Conservation (phyloP, 2,888 invertebrate genomes). For the Hydraecia micacea region DNA sequence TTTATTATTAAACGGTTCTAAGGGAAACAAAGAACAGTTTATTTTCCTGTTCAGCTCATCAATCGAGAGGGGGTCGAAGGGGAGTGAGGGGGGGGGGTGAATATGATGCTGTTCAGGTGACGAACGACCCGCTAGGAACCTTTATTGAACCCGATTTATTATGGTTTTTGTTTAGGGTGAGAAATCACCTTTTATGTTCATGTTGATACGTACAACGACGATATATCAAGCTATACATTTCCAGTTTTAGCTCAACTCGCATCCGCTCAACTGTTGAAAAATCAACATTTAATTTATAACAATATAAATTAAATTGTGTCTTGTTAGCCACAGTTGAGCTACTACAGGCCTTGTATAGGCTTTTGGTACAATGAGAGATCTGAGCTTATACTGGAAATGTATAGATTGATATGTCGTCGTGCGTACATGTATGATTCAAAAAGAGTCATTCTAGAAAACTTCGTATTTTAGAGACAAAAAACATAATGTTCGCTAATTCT, state of each 20-base stretch:
- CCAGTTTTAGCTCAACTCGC: too few species aligned
- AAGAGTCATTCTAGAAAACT: not conserved
- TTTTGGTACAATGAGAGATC: not conserved
- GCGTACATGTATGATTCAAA: not conserved
- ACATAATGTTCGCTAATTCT: not conserved
- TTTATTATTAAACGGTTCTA: conserved; percentile 50
- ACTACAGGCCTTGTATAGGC: too few species aligned
- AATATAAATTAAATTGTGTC: too few species aligned
- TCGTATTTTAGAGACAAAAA: not conserved
- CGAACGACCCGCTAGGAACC: conserved; percentile 42
- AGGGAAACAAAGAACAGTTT: conserved; percentile 51
- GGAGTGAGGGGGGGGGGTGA: not conserved
- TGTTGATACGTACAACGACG: not conserved
- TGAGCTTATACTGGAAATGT: not conserved
- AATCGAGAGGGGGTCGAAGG: conserved; percentile 13
- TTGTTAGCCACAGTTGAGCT: too few species aligned
- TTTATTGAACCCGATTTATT: conserved; percentile 48
- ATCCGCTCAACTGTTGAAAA: too few species aligned
- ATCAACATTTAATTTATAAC: too few species aligned
- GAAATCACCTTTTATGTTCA: conserved; percentile 14
- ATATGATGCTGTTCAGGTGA: conserved; percentile 61
- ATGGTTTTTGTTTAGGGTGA: conserved; percentile 36
- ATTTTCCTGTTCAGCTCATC: conserved; percentile 57
- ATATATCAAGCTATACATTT: not conserved
- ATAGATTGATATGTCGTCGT: not conserved